Evolutionary conservation across 2,113 vertebrate genomes (phyloP).

Genomic region (Engraulis encrasicolus): DNA sequence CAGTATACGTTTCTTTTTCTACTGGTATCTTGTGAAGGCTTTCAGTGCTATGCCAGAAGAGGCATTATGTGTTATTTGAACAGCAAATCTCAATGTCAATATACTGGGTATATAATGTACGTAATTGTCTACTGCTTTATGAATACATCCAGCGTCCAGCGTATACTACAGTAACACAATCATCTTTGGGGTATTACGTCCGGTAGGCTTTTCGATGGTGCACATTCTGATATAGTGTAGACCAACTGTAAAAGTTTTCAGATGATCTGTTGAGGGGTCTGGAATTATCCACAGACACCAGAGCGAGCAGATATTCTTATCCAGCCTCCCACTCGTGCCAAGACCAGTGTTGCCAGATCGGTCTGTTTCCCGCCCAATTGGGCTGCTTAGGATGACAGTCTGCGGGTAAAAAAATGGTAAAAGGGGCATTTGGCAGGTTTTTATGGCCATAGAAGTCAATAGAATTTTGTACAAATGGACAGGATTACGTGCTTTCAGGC

Average conservation of each 20-base stretch:
- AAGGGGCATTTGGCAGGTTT: too few relatives aligned
- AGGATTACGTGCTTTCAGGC: too few relatives aligned
- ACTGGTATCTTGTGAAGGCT: background rate
- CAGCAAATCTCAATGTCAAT: background rate
- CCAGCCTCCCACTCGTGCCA: background rate
- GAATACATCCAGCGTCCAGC: background rate
- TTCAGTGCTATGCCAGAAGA: background rate
- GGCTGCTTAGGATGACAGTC: too few relatives aligned
- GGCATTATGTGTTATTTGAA: background rate
- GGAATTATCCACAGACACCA: background rate
- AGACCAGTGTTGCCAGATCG: too few relatives aligned
- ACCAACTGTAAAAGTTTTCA: too few relatives aligned
- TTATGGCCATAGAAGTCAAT: too few relatives aligned
- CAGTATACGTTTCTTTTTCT: background rate
- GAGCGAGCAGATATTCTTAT: constrained; percentile 2
- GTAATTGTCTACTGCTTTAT: background rate
- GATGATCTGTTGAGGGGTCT: background rate
- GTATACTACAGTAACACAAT: background rate
- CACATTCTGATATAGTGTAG: background rate
- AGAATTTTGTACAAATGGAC: too few relatives aligned
- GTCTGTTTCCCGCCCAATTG: too few relatives aligned
- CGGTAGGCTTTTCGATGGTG: background rate
- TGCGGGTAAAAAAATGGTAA: too few relatives aligned
- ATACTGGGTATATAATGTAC: background rate
- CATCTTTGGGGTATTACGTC: background rate